These are phyloP conservation scores for Sebastes steindachneri DNA, from an alignment of 2,797 vertebrate species.

Conservation along the genomic window DNA sequence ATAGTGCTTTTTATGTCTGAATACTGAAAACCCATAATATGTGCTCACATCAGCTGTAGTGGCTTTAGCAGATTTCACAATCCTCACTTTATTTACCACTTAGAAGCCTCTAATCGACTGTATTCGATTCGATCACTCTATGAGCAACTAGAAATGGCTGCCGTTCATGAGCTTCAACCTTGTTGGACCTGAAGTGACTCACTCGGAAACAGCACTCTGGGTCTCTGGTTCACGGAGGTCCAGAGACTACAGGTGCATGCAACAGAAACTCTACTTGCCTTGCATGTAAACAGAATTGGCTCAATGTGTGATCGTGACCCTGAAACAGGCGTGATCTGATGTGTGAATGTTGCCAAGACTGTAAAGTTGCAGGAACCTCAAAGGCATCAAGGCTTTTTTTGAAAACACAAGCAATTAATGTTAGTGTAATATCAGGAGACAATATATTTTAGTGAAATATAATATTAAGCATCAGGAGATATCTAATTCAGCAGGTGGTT, in stretches of 20 bases:
- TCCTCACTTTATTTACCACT: conserved; percentile 7
- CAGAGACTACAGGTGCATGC: background rate
- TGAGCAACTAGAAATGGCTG: background rate
- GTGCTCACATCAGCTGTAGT: background rate
- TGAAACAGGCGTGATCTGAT: background rate
- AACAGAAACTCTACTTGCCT: background rate
- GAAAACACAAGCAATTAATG: background rate
- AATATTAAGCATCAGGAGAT: background rate
- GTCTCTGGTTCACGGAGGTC: background rate
- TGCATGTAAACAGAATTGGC: background rate
- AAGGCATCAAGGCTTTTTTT: background rate
- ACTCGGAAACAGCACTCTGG: background rate
- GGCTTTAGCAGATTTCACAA: conserved; percentile 15
- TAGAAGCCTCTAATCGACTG: conserved; percentile 2
- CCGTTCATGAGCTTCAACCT: background rate
- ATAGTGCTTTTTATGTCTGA: conserved; percentile 39
- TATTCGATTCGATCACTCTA: background rate
- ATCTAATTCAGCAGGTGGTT: conserved; percentile 3
- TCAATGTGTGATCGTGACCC: background rate
- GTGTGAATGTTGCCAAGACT: background rate
- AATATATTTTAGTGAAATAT: background rate
- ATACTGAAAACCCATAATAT: conserved; percentile 9
- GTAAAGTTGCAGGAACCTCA: background rate
- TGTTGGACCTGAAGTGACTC: background rate
- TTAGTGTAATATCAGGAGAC: background rate